Evolutionary conservation across 2,797 vertebrate genomes (phyloP), one percentile per base, ranked within the genome.

Genomic region (Leptatherina wallacei): DNA sequence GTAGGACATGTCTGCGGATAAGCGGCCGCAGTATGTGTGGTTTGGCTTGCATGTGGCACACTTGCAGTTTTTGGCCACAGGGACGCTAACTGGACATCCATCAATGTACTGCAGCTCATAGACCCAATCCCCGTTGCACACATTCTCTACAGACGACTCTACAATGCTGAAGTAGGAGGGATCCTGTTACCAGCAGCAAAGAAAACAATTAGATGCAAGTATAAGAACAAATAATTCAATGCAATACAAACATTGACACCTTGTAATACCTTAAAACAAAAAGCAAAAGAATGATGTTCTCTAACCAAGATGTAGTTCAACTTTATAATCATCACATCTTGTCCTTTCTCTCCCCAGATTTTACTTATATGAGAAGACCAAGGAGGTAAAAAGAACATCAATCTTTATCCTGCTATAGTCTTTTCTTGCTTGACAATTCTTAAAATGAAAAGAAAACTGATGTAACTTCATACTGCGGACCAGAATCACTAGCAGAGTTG

Each of bases 61-160:
- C 20, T 93, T 79, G 73, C 98, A 99, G 51, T 85, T 94, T 4
- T 91, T 94, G 68, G 97, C 97, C 78, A 97, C 95, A 0, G 96
- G 97, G 71, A 97, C 85, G 0, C 92, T 92, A 29, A 84, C 81
- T 0, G 93, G 89, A 36, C 98, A 99, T 66, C 94, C 96, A 0
- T 95, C 89, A 29, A 97, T 84, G 81, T 92, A 90, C 62, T 94
- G 92, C 0, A 94, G 96, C 91, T 97, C 94, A 0, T 98, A 96
- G 61, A 71, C 69, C 81, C 96, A 90, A 59, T 97, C 95, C 35
- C 92, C 96, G 84, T 94, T 96, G 57, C 98, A 99, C 55, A 84
- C 87, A 4, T 84, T 84, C 89, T 97, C 96, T 51, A 70, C 5
- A 1, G 64, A 8, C 35, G 24, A 3, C 29, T 62, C 20, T 0